phyloP scores from a whole-genome alignment of 2,888 invertebrate genomes.

The Ceriagrion tenellum region DNA sequence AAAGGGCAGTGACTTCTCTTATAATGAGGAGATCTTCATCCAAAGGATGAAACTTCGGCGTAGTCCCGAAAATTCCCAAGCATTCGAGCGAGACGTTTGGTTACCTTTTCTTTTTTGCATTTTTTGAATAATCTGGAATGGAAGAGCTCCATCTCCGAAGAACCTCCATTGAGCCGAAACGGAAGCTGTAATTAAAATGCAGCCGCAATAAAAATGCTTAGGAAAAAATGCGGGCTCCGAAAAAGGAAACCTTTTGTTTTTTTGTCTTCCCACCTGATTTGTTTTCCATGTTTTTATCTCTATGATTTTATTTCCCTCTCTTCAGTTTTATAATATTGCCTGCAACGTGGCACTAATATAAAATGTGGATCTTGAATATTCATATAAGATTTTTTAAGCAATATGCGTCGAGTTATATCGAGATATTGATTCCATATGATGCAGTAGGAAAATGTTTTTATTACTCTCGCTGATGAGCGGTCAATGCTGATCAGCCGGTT shows the following conservation, averaged over 20 bases:
- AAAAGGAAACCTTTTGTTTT: neutral
- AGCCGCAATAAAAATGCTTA: neutral
- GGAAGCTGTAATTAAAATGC: constrained; percentile 52
- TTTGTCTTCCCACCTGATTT: neutral
- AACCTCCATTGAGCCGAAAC: neutral
- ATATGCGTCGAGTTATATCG: neutral
- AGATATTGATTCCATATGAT: neutral
- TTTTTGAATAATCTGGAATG: neutral
- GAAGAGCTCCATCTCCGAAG: neutral
- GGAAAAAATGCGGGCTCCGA: neutral
- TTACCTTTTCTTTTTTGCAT: neutral
- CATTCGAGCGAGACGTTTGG: neutral
- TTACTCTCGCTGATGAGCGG: neutral
- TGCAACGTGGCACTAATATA: neutral
- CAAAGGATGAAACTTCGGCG: neutral
- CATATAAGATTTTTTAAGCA: neutral
- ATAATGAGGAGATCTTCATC: neutral
- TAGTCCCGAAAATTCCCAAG: neutral
- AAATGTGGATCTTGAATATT: neutral
- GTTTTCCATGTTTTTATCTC: neutral
- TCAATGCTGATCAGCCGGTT: neutral
- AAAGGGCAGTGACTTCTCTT: constrained; percentile 32
- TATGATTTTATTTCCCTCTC: neutral
- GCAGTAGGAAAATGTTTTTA: neutral
- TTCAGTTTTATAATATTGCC: neutral